phyloP scores from a whole-genome alignment of 2,797 vertebrate species.

The Melanotaenia parkinsoni region DNA sequence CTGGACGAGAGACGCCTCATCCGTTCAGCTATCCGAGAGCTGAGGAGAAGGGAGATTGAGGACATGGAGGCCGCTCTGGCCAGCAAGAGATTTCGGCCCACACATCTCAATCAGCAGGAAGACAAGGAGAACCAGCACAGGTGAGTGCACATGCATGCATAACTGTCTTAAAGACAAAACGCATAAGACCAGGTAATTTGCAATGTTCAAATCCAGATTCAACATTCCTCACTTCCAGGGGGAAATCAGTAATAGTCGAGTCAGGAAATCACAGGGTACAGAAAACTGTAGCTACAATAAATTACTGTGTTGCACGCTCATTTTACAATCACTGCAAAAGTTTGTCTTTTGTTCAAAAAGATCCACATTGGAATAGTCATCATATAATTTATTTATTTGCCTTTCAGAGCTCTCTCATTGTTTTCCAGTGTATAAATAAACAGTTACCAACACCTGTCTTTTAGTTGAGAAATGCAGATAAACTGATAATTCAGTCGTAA shows the following conservation, averaged over 20 bases:
- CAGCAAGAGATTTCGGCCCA: conserved; percentile 91
- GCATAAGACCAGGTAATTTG: conserved; percentile 27
- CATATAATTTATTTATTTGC: conserved; percentile 13
- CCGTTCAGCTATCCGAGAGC: conserved; percentile 91
- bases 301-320: conserved; percentile 36
- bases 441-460: conserved; percentile 8
- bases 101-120: conserved; percentile 84
- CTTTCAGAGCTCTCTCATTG: not conserved
- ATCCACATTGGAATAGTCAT: conserved; percentile 5
- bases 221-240: conserved; percentile 34
- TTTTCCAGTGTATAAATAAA: conserved; percentile 16
- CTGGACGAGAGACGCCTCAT: conserved; percentile 92
- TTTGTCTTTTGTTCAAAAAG: conserved; percentile 5
- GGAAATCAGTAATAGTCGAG: conserved; percentile 58
- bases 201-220: conserved; percentile 43
- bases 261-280: conserved; percentile 34
- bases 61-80: conserved; percentile 91
- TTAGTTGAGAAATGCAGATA: conserved; percentile 21
- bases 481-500: conserved; percentile 17
- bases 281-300: conserved; percentile 35
- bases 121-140: conserved; percentile 95
- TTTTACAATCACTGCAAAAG: conserved; percentile 21
- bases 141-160: conserved; percentile 68
- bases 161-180: conserved; percentile 40
- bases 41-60: conserved; percentile 91